Percentiles rank a stretch among this genome's conserved stretches.
These are phyloP conservation scores for Campaea margaritaria DNA, from an alignment of 2,888 invertebrate genomes.

Conservation along the genomic window DNA sequence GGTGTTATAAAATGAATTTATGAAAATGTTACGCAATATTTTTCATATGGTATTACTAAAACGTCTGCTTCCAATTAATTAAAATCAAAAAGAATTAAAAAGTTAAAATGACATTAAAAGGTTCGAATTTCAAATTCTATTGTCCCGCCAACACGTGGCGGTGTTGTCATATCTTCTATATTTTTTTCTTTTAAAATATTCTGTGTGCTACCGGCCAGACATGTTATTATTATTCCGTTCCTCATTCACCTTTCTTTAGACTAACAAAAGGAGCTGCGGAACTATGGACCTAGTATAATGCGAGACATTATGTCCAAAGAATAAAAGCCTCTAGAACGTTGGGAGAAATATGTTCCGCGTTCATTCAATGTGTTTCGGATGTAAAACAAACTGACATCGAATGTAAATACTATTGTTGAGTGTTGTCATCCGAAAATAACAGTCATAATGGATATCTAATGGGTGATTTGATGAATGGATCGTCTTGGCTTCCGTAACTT, in stretches of 20 bases:
- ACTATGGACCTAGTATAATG: constrained; percentile 75
- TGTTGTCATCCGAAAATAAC: constrained; percentile 78
- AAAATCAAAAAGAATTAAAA: constrained; percentile 42
- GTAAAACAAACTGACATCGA: constrained; percentile 85
- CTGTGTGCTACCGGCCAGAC: constrained; percentile 64
- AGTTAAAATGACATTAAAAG: constrained; percentile 44
- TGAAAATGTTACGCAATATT: constrained; percentile 26
- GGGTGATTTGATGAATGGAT: constrained; percentile 69
- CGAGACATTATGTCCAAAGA: constrained; percentile 75
- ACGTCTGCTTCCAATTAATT: constrained; percentile 28
- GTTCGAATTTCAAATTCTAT: constrained; percentile 65
- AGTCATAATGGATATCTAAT: constrained; percentile 80
- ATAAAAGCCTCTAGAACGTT: constrained; percentile 74
- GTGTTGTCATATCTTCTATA: constrained; percentile 74
- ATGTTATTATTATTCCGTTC: constrained; percentile 79
- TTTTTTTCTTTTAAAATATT: constrained; percentile 65
- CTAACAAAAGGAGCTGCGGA: constrained; percentile 73
- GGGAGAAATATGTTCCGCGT: constrained; percentile 77
- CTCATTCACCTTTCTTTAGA: constrained; percentile 79
- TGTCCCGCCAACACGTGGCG: constrained; percentile 76
- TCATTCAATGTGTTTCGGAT: constrained; percentile 81
- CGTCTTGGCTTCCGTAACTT: constrained; percentile 47
- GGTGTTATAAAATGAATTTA: constrained; percentile 37
- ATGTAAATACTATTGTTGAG: constrained; percentile 83
- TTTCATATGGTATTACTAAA: constrained; percentile 6